These are phyloP conservation scores for Galerucella nymphaeae DNA, from an alignment of 2,888 invertebrate species.

Conservation along the genomic window DNA sequence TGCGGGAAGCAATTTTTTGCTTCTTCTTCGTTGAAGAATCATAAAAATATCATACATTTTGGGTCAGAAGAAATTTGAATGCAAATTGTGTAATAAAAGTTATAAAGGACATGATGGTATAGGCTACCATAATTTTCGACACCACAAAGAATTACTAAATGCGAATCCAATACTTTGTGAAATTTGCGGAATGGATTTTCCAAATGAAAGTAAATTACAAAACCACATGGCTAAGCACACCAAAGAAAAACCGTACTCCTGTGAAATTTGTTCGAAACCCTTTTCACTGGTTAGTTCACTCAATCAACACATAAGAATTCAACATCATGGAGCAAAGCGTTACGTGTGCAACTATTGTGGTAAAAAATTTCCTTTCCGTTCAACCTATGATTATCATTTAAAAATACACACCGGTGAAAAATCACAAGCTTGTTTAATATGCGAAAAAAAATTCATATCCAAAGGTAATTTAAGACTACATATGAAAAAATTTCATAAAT, in stretches of 20 bases:
- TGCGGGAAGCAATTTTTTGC: neutral
- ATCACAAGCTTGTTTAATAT: conserved; percentile 39
- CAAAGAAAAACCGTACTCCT: conserved; percentile 50
- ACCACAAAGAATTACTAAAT: conserved; percentile 46
- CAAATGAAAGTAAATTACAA: conserved; percentile 34
- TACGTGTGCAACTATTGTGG: conserved; percentile 50
- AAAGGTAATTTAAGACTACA: conserved; percentile 39
- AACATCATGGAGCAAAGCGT: conserved; percentile 51
- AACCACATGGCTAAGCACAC: conserved; percentile 51
- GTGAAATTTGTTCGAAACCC: conserved; percentile 42
- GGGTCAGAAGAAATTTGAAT: conserved; percentile 59
- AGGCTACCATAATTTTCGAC: conserved; percentile 54
- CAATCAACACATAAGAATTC: conserved; percentile 48
- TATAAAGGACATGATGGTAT: conserved; percentile 53
- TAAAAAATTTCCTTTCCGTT: conserved; percentile 34
- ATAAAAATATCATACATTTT: conserved; percentile 64
- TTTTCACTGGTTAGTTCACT: conserved; percentile 43
- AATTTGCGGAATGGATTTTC: conserved; percentile 58
- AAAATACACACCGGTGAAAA: conserved; percentile 48
- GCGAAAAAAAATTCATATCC: conserved; percentile 65
- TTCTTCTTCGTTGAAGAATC: neutral
- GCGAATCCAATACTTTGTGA: conserved; percentile 66
- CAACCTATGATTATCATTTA: conserved; percentile 47
- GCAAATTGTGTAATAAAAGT: conserved; percentile 47
- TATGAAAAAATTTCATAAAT: conserved; percentile 41